Percentiles rank a stretch among this genome's conserved stretches.
phyloP scores from a whole-genome alignment of 2,113 vertebrate species.

The Falco punctatus region DNA sequence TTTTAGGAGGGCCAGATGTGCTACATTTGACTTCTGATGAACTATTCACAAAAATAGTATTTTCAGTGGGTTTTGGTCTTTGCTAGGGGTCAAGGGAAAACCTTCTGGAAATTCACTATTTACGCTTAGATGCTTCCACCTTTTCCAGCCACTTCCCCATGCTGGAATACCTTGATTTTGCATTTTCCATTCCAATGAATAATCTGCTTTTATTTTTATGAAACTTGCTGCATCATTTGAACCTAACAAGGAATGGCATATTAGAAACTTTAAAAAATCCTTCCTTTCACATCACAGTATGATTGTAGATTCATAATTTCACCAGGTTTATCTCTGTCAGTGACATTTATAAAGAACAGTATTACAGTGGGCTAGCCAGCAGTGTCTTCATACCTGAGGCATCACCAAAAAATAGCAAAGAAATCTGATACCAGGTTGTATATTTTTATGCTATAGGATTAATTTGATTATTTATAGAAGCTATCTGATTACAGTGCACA shows the following conservation, averaged over 20 bases:
- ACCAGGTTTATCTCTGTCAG: not conserved
- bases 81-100: not conserved
- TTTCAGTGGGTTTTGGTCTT: not conserved
- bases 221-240: not conserved
- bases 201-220: not conserved
- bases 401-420: slow-evolving; percentile 35
- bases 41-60: not conserved
- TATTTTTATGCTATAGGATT: not conserved
- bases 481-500: not conserved
- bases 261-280: not conserved
- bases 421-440: not conserved
- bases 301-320: slow-evolving; percentile 1
- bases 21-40: not conserved
- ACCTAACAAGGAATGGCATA: not conserved
- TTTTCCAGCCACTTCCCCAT: not conserved
- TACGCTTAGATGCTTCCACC: not conserved
- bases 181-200: not conserved
- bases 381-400: slow-evolving; percentile 33
- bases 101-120: not conserved
- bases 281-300: not conserved
- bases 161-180: not conserved
- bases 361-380: not conserved
- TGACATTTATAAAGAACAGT: not conserved
- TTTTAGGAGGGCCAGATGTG: not conserved
- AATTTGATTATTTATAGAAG: not conserved